Base-by-base conservation (phyloP, 1,140 invertebrate genomes). In the Agraylea sexmaculata region DNA sequence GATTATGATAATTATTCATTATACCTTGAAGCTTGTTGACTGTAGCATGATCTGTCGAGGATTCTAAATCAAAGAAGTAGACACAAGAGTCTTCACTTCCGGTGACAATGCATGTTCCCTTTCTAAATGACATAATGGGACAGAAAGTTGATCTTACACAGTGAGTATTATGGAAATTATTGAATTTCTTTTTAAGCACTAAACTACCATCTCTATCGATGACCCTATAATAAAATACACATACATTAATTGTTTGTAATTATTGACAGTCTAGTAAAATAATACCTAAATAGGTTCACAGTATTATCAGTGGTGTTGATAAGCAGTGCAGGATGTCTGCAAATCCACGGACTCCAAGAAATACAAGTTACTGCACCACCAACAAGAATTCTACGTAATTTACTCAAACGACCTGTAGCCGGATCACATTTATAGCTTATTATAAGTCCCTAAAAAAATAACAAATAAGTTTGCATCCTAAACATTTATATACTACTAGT, bases 51-150 rank as follows among this genome's bases (percentile, higher is more conserved):
- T 69, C 69, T 12, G 73, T 75, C 41, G 79, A 74, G 43, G 75
- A 73, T 53, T 83, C 75, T 33, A 87, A 75, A 59, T 90, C 83
- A 42, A 88, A 70, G 56, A 92, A 82, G 66, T 88, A 85, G 29
- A 92, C 77, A 53, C 77, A 79, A 43, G 83, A 79, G 66, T 90
- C 87, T 63, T 90, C 87, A 61, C 84, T 84, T 30, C 85, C 87
- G 43, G 78, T 80, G 15, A 88, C 86, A 44, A 85, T 74, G 66
- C 81, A 85, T 27, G 80, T 78, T 35, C 81, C 80, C 59, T 82
- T 76, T 46, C 81, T 67, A 57, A 83, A 83, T 41, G 82, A 84
- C 80, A 84, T 79, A 37, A 80, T 80, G 8, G 87, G 85, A 57
- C 87, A 90, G 67, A 91, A 91, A 8, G 82, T 78, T 29, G 83